Base-by-base conservation (phyloP, 2,113 vertebrate species). In the Hoplias malabaricus region DNA sequence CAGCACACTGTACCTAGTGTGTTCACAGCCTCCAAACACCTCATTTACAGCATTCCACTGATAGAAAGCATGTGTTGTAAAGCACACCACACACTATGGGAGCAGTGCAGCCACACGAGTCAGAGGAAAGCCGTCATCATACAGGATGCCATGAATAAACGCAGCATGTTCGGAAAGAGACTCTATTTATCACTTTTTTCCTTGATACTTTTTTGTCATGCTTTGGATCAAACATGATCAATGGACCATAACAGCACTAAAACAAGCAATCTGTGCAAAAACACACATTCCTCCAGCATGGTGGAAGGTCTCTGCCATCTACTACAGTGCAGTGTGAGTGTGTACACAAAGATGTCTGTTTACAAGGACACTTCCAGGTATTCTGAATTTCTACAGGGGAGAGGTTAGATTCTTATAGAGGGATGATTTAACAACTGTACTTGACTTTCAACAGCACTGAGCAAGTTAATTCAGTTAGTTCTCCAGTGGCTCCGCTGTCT, bases 291-390 rank as follows among this genome's bases (percentile, higher is more conserved):
- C 63, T 53, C 23, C 23, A 13, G 19, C 8, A 50, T 42, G 21
- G 48, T 13, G 19, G 33, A 65, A 10, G 21, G 46, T 53, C 33
- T 57, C 71, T 70, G 29, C 13, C 78, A 43, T 33, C 10, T 13
- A 34, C 54, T 59, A 23, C 36, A 40, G 34, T 23, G 46, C 36
- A 54, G 16, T n/a, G 23, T 46, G 63, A 69, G 25, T 53, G 69
- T 57, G 33, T 56, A 53, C 61, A 27, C 3, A 21, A 10, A 16
- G 40, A 59, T 1, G 21, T 74, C 42, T 78, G 50, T 81, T 79
- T 81, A 79, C 68, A 77, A 0, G 16, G 56, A 76, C 72, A 70
- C 38, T 73, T 79, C 76, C 75, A 78, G 43, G 75, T 69, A 69
- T 83, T 76, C 68, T 65, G 42, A 43, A 16, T 31, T 33, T 5